phyloP scores from a whole-genome alignment of 2,797 vertebrate genomes.

The Capromys pilorides region DNA sequence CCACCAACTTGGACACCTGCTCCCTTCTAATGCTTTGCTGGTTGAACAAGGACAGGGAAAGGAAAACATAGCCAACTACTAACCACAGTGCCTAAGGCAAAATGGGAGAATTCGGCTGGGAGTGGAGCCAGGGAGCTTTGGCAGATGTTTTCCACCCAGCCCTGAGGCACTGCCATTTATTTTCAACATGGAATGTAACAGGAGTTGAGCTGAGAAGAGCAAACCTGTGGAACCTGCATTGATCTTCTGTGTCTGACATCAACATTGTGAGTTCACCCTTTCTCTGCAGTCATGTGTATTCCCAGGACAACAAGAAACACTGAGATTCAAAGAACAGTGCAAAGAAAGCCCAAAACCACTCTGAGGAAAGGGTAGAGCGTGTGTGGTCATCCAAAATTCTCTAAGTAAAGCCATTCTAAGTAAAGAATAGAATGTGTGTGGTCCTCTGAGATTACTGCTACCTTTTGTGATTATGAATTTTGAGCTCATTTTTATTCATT shows the following conservation, averaged over 20 bases:
- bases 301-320: constrained; percentile 17
- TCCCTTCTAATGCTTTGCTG: not conserved
- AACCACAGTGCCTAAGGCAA: not conserved
- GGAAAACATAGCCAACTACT: not conserved
- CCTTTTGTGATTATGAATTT: constrained; percentile 31
- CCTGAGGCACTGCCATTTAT: not conserved
- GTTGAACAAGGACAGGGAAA: not conserved
- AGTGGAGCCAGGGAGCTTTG: not conserved
- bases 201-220: not conserved
- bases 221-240: not conserved
- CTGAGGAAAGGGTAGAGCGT: not conserved
- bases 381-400: not conserved
- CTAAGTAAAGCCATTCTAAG: not conserved
- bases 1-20: not conserved
- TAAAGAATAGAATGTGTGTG: not conserved
- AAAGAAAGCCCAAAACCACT: not conserved
- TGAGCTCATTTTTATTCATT: not conserved
- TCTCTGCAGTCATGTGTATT: not conserved
- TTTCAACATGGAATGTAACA: not conserved
- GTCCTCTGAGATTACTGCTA: not conserved
- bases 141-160: not conserved
- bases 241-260: not conserved
- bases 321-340: not conserved
- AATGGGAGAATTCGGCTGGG: not conserved
- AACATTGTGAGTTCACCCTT: constrained; percentile 28